Evolutionary conservation across 2,797 vertebrate species (phyloP).

Genomic region (Cryptoprocta ferox): DNA sequence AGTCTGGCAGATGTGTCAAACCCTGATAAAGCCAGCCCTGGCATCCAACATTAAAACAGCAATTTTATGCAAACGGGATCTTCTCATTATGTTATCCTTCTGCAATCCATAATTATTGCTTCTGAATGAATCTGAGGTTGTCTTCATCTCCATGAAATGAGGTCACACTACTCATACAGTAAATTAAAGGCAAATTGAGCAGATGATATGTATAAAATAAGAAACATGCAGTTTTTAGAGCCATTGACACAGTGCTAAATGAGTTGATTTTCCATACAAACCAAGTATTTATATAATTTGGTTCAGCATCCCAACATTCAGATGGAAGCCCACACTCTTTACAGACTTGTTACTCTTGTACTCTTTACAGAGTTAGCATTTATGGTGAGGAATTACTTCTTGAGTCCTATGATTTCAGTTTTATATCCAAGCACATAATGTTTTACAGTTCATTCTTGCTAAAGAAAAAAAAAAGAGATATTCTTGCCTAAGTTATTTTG

Average conservation of each 20-base stretch:
- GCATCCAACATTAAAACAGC: conserved; percentile 63
- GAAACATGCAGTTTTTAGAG: conserved; percentile 67
- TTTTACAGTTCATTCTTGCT: conserved; percentile 79
- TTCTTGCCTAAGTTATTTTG: conserved; percentile 77
- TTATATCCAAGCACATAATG: conserved; percentile 51
- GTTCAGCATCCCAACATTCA: conserved; percentile 65
- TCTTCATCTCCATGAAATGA: conserved; percentile 71
- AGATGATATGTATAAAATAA: conserved; percentile 77
- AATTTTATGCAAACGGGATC: conserved; percentile 68
- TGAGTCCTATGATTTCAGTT: conserved; percentile 68
- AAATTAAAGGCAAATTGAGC: conserved; percentile 77
- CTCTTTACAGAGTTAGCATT: conserved; percentile 69
- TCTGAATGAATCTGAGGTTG: conserved; percentile 71
- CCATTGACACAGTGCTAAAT: conserved; percentile 55
- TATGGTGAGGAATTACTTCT: conserved; percentile 70
- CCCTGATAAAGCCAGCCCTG: conserved; percentile 72
- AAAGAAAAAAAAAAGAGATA: conserved; percentile 60
- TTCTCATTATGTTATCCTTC: conserved; percentile 54
- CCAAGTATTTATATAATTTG: conserved; percentile 69
- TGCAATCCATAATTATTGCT: conserved; percentile 72
- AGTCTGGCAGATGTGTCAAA: conserved; percentile 80
- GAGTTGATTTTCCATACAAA: conserved; percentile 70
- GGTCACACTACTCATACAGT: conserved; percentile 62
- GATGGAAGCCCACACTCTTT: conserved; percentile 71
- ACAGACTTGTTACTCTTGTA: conserved; percentile 52